Conservation (phyloP, 2,888 invertebrate species). For the Drosophila subquinaria region DNA sequence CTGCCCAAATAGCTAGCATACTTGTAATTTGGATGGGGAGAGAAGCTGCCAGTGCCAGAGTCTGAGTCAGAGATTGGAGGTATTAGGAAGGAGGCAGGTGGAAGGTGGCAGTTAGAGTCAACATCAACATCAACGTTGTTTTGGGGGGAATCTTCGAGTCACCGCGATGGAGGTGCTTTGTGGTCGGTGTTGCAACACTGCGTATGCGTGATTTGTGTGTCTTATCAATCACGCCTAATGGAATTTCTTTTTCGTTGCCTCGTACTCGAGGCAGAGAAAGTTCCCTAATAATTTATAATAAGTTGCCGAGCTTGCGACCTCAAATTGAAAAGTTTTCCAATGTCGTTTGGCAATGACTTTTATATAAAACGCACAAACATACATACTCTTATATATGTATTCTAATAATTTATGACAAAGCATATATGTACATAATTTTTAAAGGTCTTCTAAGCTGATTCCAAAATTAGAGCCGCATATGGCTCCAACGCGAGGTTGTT, state of each 20-base stretch:
- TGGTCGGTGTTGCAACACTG: conserved; percentile 47
- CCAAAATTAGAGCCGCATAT: conserved; percentile 82
- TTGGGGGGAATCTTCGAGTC: conserved; percentile 19
- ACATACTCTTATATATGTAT: conserved; percentile 2
- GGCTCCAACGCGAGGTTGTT: conserved; percentile 68
- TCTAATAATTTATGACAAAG: conserved; percentile 28
- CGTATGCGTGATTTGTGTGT: conserved; percentile 82
- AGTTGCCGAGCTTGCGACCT: conserved; percentile 59
- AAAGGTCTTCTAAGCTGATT: conserved; percentile 64
- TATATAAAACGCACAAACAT: conserved; percentile 1
- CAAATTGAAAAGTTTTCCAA: conserved; percentile 76
- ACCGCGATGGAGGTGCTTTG: conserved; percentile 27
- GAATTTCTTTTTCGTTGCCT: conserved; percentile 61
- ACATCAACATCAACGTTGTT: conserved; percentile 10
- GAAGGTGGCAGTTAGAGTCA: not conserved
- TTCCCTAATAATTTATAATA: conserved; percentile 73
- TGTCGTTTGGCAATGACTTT: conserved; percentile 54
- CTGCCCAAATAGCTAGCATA: conserved; percentile 6
- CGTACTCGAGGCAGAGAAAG: conserved; percentile 66
- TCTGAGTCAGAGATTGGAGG: not conserved
- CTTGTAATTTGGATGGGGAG: conserved; percentile 2
- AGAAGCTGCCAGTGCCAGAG: not conserved
- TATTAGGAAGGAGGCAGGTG: not conserved
- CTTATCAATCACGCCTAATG: conserved; percentile 82
- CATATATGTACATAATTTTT: conserved; percentile 12